These are phyloP conservation scores for Macrobrachium nipponense DNA, from an alignment of 1,140 invertebrate genomes.

Conservation along the genomic window DNA sequence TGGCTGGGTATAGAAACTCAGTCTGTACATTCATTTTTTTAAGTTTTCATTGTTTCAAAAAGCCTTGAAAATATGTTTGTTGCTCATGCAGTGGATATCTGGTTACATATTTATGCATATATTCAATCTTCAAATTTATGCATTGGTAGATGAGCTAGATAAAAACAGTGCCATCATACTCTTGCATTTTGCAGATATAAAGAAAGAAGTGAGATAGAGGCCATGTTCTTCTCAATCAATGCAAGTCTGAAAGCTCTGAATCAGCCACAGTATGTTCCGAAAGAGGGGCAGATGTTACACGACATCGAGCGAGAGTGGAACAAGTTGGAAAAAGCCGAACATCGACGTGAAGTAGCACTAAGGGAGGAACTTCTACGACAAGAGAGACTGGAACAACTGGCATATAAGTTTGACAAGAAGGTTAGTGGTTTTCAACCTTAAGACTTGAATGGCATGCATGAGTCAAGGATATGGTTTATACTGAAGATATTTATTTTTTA, in stretches of 20 bases:
- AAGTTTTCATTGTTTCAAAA: too few species aligned
- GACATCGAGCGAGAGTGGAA: constrained; percentile 84
- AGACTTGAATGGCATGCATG: too few species aligned
- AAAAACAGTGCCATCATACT: not conserved
- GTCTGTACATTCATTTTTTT: too few species aligned
- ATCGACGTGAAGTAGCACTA: constrained; percentile 91
- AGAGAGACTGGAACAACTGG: constrained; percentile 93
- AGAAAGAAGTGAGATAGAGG: constrained; percentile 97
- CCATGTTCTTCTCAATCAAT: constrained; percentile 95
- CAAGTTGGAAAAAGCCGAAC: constrained; percentile 92
- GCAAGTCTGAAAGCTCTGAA: constrained; percentile 93
- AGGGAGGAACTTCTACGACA: constrained; percentile 91
- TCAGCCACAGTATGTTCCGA: constrained; percentile 86
- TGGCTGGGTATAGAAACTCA: not conserved
- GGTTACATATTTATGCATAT: too few species aligned
- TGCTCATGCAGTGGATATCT: too few species aligned
- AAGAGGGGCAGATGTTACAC: constrained; percentile 83
- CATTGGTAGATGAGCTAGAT: not conserved
- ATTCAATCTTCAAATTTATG: too few species aligned
- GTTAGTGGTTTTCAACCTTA: constrained; percentile 67
- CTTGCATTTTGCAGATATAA: constrained; percentile 79
- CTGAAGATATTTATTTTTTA: too few species aligned
- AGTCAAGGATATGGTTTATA: too few species aligned
- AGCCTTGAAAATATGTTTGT: too few species aligned
- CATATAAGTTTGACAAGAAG: constrained; percentile 96